These are phyloP conservation scores for Slavum lentiscoides DNA, from an alignment of 2,888 invertebrate genomes.

Conservation along the genomic window DNA sequence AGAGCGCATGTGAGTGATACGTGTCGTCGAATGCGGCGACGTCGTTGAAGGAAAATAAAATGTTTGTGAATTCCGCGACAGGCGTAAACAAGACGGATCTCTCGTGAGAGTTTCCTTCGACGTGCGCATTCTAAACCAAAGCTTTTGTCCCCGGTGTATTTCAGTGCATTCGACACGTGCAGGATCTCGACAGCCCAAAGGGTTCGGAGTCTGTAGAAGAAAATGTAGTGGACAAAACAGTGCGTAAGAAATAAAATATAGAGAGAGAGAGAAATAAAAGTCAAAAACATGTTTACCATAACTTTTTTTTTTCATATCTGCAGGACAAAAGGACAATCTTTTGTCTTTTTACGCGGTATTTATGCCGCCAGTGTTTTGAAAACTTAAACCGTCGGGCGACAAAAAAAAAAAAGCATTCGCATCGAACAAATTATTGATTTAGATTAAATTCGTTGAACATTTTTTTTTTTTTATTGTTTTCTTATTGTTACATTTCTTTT, in stretches of 20 bases:
- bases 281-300: slow-evolving; percentile 1
- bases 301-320: neutral
- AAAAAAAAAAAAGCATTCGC: neutral
- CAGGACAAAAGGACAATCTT: neutral
- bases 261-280: neutral
- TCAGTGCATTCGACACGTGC: neutral
- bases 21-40: neutral
- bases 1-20: neutral
- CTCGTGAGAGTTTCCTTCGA: neutral
- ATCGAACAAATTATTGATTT: neutral
- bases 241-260: neutral
- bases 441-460: neutral
- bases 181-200: neutral
- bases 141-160: neutral
- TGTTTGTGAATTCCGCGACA: neutral
- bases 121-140: neutral
- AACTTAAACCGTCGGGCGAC: neutral
- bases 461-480: neutral
- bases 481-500: neutral
- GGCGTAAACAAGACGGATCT: neutral
- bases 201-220: neutral
- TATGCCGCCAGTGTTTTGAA: neutral
- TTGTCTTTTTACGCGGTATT: neutral
- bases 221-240: neutral
- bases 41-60: neutral